A percentile compares a stretch with the other conserved stretches of the same genome.
Evolutionary conservation across 1,140 invertebrate species (phyloP).

Genomic region (Vollenhovia emeryi): DNA sequence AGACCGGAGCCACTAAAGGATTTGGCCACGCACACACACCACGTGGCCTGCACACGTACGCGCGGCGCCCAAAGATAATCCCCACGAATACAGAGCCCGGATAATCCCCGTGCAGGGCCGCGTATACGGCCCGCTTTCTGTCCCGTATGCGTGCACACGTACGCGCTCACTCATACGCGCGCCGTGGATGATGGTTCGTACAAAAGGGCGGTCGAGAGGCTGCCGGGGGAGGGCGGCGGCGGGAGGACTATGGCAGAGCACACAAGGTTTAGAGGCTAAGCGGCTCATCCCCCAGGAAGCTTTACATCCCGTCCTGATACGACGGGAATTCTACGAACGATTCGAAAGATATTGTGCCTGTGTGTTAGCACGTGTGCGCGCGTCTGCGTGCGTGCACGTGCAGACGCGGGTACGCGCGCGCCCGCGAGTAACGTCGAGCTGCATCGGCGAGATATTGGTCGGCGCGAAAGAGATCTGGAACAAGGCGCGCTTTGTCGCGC

Average conservation of each 20-base stretch:
- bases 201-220: slow-evolving; percentile 71
- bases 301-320: slow-evolving; percentile 81
- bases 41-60: slow-evolving; percentile 66
- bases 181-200: slow-evolving; percentile 69
- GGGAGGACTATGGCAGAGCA: slow-evolving; percentile 77
- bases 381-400: slow-evolving; percentile 2
- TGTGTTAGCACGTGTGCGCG: slow-evolving; percentile 50
- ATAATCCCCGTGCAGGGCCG: slow-evolving; percentile 82
- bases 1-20: slow-evolving; percentile 77
- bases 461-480: slow-evolving; percentile 55
- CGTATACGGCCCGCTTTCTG: slow-evolving; percentile 69
- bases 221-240: slow-evolving; percentile 48
- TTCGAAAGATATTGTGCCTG: slow-evolving; percentile 80
- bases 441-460: slow-evolving; percentile 67
- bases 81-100: slow-evolving; percentile 82
- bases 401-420: slow-evolving; percentile 5
- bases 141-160: slow-evolving; percentile 60
- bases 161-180: slow-evolving; percentile 62
- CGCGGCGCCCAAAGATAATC: slow-evolving; percentile 81
- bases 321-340: slow-evolving; percentile 78
- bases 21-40: slow-evolving; percentile 74
- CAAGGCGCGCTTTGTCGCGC: slow-evolving; percentile 51
- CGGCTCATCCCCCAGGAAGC: slow-evolving; percentile 84
- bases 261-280: slow-evolving; percentile 85
- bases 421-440: slow-evolving; percentile 36